Evolutionary conservation across 2,888 invertebrate genomes (phyloP).

Genomic region (Pheosia gnoma): DNA sequence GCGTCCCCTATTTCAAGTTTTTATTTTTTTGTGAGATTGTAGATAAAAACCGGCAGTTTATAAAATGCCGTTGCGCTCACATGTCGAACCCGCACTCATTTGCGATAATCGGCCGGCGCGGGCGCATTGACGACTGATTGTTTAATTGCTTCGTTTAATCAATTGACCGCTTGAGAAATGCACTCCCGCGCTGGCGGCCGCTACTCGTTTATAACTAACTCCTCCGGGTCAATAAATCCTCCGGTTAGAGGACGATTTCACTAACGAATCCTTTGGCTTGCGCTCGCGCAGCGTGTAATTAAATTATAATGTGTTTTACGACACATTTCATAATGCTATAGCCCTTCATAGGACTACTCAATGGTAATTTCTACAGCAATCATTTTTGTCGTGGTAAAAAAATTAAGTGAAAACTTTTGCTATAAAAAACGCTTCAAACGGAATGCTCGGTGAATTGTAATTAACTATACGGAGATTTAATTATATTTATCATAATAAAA

Average conservation of each 20-base stretch:
- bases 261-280: slow-evolving; percentile 55
- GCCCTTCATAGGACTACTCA: too few species aligned
- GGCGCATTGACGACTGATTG: slow-evolving; percentile 77
- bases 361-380: too few species aligned
- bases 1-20: not conserved
- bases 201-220: slow-evolving; percentile 63
- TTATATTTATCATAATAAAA: too few species aligned
- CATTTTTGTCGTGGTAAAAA: too few species aligned
- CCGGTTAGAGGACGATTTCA: slow-evolving; percentile 67
- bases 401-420: too few species aligned
- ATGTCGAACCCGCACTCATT: slow-evolving; percentile 75
- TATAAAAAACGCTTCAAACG: too few species aligned
- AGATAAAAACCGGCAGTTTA: not conserved
- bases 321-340: not conserved
- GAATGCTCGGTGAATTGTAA: too few species aligned
- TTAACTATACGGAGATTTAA: too few species aligned
- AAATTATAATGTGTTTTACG: slow-evolving; percentile 4
- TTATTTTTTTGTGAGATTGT: not conserved
- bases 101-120: slow-evolving; percentile 75
- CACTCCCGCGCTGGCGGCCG: slow-evolving; percentile 56
- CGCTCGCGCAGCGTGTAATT: not conserved
- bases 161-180: slow-evolving; percentile 74
- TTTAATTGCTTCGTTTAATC: slow-evolving; percentile 84
- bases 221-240: slow-evolving; percentile 74
- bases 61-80: slow-evolving; percentile 41